A percentile compares a stretch with the other conserved stretches of the same genome.
These are phyloP conservation scores for Solea senegalensis DNA, from an alignment of 2,113 vertebrate species.

Conservation along the genomic window DNA sequence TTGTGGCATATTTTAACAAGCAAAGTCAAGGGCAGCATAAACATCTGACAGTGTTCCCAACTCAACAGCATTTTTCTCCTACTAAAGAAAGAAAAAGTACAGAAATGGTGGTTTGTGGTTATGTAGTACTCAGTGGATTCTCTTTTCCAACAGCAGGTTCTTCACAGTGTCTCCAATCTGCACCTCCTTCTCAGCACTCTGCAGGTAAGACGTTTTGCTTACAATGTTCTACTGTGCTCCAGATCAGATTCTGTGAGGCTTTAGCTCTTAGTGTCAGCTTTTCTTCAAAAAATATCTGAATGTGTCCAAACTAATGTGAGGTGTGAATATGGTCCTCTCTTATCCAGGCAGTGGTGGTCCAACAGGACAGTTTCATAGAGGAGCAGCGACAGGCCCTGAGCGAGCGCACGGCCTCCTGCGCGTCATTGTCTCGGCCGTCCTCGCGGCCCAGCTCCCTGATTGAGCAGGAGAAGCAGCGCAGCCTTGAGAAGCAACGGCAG, in stretches of 20 bases:
- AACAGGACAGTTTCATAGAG: conserved; percentile 96
- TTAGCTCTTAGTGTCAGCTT: background rate
- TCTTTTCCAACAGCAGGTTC: conserved; percentile 84
- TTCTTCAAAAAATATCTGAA: background rate
- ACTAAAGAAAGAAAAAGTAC: background rate
- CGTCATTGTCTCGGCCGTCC: conserved; percentile 67
- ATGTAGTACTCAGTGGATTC: conserved; percentile 17
- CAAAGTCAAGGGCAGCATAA: conserved; percentile 1
- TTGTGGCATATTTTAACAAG: conserved; percentile 5
- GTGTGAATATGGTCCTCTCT: conserved; percentile 8
- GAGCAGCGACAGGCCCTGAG: conserved; percentile 91
- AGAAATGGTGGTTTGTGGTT: background rate
- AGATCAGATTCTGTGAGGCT: conserved; percentile 10
- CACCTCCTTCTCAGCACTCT: conserved; percentile 89
- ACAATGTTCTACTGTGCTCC: background rate
- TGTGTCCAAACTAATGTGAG: conserved; percentile 5
- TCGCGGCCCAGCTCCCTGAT: conserved; percentile 88
- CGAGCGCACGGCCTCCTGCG: conserved; percentile 76
- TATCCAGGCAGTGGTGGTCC: conserved; percentile 89
- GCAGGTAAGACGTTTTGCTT: conserved; percentile 81
- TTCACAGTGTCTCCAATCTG: conserved; percentile 88
- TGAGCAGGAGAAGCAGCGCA: conserved; percentile 98
- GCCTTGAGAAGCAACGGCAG: conserved; percentile 94
- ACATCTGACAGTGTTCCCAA: background rate
- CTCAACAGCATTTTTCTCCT: conserved; percentile 5